Percentiles rank a stretch among this genome's conserved stretches.
These are phyloP conservation scores for Catharus fuscescens DNA, from an alignment of 2,113 vertebrate genomes.

Conservation along the genomic window DNA sequence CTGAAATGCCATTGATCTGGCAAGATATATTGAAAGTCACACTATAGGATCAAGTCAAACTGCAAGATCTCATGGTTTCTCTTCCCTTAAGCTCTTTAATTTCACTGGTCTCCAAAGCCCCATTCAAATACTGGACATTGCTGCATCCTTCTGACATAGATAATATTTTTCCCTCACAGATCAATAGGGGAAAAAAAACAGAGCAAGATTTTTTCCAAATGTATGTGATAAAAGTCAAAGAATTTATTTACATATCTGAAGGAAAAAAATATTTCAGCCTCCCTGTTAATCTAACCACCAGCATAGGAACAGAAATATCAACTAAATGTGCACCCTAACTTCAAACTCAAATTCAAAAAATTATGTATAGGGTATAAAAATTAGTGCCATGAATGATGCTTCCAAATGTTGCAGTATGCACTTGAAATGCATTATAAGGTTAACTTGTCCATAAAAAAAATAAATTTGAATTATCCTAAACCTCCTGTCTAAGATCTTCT, in stretches of 20 bases:
- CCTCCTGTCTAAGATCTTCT: accelerated
- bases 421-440: not conserved
- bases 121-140: not conserved
- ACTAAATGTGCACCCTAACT: not conserved
- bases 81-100: not conserved
- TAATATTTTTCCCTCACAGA: not conserved
- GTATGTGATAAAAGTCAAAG: not conserved
- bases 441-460: not conserved
- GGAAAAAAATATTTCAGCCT: not conserved
- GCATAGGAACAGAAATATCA: not conserved
- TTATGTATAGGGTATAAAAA: not conserved
- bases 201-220: no score
- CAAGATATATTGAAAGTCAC: not conserved
- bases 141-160: not conserved
- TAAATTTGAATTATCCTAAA: not conserved
- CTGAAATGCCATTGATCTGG: not conserved
- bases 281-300: not conserved
- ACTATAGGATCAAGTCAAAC: not conserved
- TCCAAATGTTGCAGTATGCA: not conserved
- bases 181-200: no score
- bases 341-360: not conserved
- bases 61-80: not conserved
- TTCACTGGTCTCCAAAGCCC: not conserved
- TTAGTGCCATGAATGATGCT: not conserved
- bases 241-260: not conserved